Conservation (phyloP, 2,797 vertebrate species). For the Mareca strepera region DNA sequence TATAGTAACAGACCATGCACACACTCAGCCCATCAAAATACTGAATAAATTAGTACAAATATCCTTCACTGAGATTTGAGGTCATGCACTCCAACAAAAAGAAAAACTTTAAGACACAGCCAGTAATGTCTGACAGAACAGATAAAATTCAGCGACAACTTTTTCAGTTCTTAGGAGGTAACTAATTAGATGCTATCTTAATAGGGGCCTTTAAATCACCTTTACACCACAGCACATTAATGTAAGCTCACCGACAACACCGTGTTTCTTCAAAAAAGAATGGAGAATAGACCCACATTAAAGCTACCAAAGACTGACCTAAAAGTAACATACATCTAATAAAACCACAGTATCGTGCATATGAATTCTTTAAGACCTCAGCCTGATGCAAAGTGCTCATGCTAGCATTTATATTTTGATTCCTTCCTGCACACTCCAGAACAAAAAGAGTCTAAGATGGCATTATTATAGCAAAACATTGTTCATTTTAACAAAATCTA, state of each 20-base stretch:
- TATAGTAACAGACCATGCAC: not conserved
- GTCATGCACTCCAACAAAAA: fast-evolving
- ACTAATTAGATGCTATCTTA: not conserved
- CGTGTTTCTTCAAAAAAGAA: not conserved
- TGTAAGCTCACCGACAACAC: not conserved
- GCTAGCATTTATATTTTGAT: not conserved
- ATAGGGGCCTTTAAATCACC: not conserved
- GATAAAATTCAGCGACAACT: not conserved
- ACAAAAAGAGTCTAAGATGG: not conserved
- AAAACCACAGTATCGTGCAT: not conserved
- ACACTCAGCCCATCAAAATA: not conserved
- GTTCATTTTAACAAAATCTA: not conserved
- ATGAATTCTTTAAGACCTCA: not conserved
- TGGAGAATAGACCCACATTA: not conserved
- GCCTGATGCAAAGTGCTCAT: not conserved
- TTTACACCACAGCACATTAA: not conserved
- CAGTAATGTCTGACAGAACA: not conserved
- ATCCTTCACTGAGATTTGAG: not conserved
- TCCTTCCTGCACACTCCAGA: not conserved
- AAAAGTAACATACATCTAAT: not conserved
- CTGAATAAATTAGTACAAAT: not conserved
- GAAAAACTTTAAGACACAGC: not conserved
- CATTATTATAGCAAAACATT: not conserved
- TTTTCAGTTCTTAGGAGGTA: not conserved
- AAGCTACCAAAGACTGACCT: not conserved